A percentile compares a stretch with the other conserved stretches of the same genome.
Conservation (phyloP, 2,113 vertebrate species). For the Takifugu bimaculatus region DNA sequence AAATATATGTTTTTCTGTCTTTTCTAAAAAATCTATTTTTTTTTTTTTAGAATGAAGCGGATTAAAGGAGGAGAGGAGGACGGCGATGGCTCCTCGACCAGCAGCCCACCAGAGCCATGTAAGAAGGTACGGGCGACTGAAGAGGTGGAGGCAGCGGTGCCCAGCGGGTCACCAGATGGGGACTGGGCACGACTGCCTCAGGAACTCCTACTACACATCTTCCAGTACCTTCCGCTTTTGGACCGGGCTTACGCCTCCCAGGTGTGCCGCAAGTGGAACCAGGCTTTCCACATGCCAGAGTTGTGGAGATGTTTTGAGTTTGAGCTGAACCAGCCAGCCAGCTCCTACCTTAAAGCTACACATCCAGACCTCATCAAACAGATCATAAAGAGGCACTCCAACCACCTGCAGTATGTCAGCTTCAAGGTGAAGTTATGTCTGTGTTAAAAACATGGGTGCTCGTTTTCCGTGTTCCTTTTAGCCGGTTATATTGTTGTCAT, state of each 20-base stretch:
- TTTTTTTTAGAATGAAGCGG: constrained; percentile 84
- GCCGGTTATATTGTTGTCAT: background rate
- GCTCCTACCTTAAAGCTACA: constrained; percentile 92
- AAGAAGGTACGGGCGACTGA: constrained; percentile 74
- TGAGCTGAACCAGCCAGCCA: constrained; percentile 92
- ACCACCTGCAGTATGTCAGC: constrained; percentile 96
- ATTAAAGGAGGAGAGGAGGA: constrained; percentile 76
- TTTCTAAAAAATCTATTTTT: background rate
- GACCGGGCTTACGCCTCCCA: constrained; percentile 91
- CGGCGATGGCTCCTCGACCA: constrained; percentile 66
- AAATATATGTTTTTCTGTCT: background rate
- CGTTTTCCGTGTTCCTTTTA: background rate
- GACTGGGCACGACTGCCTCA: constrained; percentile 87
- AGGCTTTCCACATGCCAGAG: constrained; percentile 97
- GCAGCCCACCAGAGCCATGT: constrained; percentile 58
- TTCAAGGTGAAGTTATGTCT: constrained; percentile 82
- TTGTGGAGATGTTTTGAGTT: constrained; percentile 97
- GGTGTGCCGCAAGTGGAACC: constrained; percentile 91
- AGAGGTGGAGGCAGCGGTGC: background rate
- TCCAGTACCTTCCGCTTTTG: constrained; percentile 90
- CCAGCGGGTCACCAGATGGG: constrained; percentile 18
- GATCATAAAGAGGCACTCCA: constrained; percentile 95
- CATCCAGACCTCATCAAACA: constrained; percentile 97
- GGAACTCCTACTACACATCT: constrained; percentile 89
- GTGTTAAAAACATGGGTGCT: background rate